A percentile compares a stretch with the other conserved stretches of the same genome.
These are phyloP conservation scores for Rafetus swinhoei DNA, from an alignment of 2,113 vertebrate genomes.

Conservation along the genomic window DNA sequence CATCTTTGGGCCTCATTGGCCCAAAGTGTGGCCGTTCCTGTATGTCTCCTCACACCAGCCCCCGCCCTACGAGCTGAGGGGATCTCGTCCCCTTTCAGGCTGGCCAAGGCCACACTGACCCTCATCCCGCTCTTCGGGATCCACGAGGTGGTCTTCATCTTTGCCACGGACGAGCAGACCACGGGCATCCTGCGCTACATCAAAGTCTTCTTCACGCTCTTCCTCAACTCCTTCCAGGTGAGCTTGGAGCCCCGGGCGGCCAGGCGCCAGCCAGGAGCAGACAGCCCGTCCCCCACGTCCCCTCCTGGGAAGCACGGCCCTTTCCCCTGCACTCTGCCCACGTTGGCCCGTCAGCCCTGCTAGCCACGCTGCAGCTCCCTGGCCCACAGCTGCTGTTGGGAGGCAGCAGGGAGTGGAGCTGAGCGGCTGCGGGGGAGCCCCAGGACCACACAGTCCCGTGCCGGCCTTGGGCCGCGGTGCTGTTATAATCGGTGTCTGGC, in stretches of 20 bases:
- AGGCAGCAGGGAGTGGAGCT: background rate
- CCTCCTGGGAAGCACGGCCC: background rate
- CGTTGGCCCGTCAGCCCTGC: background rate
- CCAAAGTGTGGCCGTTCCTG: background rate
- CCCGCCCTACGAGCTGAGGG: rapidly evolving
- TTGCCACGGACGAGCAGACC: constrained; percentile 85
- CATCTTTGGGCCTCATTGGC: background rate
- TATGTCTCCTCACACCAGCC: background rate
- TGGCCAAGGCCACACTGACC: constrained; percentile 87
- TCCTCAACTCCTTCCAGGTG: constrained; percentile 89
- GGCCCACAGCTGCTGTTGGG: background rate
- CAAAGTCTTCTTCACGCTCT: constrained; percentile 86
- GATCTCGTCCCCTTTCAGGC: constrained; percentile 49
- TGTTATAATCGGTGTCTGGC: background rate
- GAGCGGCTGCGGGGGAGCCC: background rate
- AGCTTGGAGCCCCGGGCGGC: background rate
- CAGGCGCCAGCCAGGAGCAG: too few relatives aligned
- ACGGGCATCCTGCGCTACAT: constrained; percentile 81
- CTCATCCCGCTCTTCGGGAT: constrained; percentile 87
- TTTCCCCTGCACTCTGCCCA: background rate
- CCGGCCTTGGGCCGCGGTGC: background rate
- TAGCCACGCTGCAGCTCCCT: background rate
- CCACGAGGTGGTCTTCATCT: constrained; percentile 86
- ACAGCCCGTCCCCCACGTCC: background rate
- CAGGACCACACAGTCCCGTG: background rate